These are phyloP conservation scores for Phymorhynchus buccinoides DNA, from an alignment of 1,140 invertebrate genomes.

Conservation along the genomic window DNA sequence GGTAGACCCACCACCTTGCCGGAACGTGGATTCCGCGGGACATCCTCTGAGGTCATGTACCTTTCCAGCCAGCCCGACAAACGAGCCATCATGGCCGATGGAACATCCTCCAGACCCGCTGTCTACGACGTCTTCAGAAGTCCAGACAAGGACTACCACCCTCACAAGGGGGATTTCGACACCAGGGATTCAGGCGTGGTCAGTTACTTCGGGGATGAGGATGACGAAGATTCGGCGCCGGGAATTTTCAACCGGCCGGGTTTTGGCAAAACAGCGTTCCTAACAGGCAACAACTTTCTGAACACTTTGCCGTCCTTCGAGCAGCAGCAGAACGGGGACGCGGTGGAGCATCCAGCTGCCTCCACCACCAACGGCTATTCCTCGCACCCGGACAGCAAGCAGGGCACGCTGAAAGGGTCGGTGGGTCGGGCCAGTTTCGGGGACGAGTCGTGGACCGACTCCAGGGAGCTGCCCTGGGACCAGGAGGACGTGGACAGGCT, in stretches of 20 bases:
- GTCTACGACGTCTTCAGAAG: conserved; percentile 52
- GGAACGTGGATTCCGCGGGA: conserved; percentile 42
- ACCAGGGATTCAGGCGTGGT: conserved; percentile 62
- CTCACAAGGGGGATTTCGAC: conserved; percentile 55
- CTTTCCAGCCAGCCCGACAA: conserved; percentile 46
- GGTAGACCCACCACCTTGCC: conserved; percentile 59
- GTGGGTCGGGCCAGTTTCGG: neutral
- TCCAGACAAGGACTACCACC: neutral
- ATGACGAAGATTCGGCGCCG: conserved; percentile 58
- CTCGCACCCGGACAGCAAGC: neutral
- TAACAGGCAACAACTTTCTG: conserved; percentile 51
- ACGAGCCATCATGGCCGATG: conserved; percentile 11
- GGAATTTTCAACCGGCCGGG: conserved; percentile 91
- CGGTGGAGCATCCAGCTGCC: neutral
- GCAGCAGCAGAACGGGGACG: neutral
- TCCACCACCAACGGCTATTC: conserved; percentile 3
- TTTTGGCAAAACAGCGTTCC: conserved; percentile 92
- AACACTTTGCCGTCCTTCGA: conserved; percentile 50
- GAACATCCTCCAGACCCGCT: conserved; percentile 44
- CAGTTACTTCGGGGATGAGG: conserved; percentile 74
- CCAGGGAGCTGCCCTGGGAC: conserved; percentile 75
- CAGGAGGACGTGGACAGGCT: conserved; percentile 74
- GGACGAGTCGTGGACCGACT: conserved; percentile 26
- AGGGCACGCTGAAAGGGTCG: neutral
- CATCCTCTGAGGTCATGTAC: conserved; percentile 61